Evolutionary conservation across 2,797 vertebrate species (phyloP), one percentile per base, ranked within the genome.

Genomic region (Scyliorhinus canicula): DNA sequence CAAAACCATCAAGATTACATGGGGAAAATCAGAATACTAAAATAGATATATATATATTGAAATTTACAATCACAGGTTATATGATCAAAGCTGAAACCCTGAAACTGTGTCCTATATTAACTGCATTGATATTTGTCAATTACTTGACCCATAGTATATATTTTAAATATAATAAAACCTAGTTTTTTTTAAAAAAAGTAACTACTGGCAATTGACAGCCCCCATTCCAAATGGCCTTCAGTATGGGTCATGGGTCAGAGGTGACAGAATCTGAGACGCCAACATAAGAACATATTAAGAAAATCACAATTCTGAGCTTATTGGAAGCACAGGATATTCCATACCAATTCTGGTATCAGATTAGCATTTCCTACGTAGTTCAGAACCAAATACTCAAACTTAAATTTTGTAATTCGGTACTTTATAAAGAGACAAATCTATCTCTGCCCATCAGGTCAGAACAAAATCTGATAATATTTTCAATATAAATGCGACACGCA

Each of bases 161-260:
- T 57, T 55, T 90, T 55, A 86, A 86, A n/a, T 55, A 93, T 93
- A 65, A 65, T 90, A 90, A 90, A n/a, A 90, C 60, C 28, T n/a
- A 14, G 3, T 40, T 93, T 52, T 85, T 31, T 52, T 14, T 31
- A 86, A 82, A 35, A n/a, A n/a, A n/a, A n/a, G n/a, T 35, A 90
- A 31, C 65, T 28, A 93, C 40, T 69, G 91, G 40, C 21, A 65
- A 47, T 35, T 93, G 26, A 93, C 65, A 93, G 65, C 65, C 26
- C 0, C 26, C 47, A 47, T 14, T 52, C 65, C 26, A 52, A 93
- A 52, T 14, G 26, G 47, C 28, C 44, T 63, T 50, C 26, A 31
- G 47, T 31, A 28, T 16, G 65, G 44, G 44, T 93, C 12, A 28
- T 16, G 65, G 28, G 26, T 71, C 12, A 44, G 44, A 31, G 24